A percentile compares a stretch with the other conserved stretches of the same genome.
These are phyloP conservation scores for Anguilla marmorata DNA, from an alignment of 2,797 vertebrate genomes.

Conservation along the genomic window DNA sequence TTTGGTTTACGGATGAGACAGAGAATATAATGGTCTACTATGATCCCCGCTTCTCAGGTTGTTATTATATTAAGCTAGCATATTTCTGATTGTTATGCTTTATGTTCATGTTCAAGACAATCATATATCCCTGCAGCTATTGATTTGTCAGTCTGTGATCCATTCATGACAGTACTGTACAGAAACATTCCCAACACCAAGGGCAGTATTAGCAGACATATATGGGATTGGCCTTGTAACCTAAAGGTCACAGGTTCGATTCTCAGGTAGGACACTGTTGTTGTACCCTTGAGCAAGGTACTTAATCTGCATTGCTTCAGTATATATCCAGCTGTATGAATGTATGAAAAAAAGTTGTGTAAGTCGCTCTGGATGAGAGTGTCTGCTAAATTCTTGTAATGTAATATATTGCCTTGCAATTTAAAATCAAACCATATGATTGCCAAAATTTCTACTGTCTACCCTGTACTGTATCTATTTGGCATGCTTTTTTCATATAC, in stretches of 20 bases:
- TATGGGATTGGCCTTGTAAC: too few species aligned
- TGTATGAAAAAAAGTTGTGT: too few species aligned
- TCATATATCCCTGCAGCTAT: not conserved
- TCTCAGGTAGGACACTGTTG: too few species aligned
- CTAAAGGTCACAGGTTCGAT: too few species aligned
- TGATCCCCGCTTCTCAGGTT: not conserved
- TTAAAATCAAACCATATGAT: not conserved
- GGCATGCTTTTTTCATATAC: slow-evolving; percentile 3
- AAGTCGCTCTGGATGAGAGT: too few species aligned
- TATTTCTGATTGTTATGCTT: not conserved
- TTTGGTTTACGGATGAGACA: not conserved
- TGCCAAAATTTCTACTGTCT: not conserved
- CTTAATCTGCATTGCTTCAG: too few species aligned
- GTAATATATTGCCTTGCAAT: not conserved
- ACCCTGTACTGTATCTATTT: slow-evolving; percentile 2
- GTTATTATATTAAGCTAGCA: not conserved
- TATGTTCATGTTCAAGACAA: not conserved
- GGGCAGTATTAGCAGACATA: not conserved
- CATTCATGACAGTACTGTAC: not conserved
- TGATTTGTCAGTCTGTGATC: not conserved
- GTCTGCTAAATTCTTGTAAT: too few species aligned
- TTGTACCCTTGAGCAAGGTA: too few species aligned
- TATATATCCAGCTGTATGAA: too few species aligned
- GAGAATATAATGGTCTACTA: not conserved
- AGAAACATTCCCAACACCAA: not conserved